Base-by-base conservation (phyloP, 2,797 vertebrate species). In the Malacoraja senta region DNA sequence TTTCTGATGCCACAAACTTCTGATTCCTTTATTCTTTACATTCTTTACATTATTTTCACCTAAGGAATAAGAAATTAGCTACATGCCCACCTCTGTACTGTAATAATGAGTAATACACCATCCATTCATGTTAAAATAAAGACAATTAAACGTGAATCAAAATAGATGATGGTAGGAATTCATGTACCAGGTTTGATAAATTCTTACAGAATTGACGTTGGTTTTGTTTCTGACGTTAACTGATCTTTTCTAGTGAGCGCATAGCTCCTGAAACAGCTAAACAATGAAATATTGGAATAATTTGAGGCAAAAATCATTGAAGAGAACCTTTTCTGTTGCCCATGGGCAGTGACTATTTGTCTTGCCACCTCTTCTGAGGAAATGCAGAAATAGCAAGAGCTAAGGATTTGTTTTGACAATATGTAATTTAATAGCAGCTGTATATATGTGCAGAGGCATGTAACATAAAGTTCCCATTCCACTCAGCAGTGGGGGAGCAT, bases 321-420 rank as follows among this genome's bases (percentile, higher is more conserved):
- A 58, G 24, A 61, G 9, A 83, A 8, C 24, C 26, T 61, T 84
- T 13, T 84, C 8, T 84, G 53, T 26, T 86, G 58, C 38, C 93
- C 94, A 93, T 94, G 95, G 95, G 94, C 94, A 93, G 58, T 86
- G 61, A 95, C 95, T 94, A 94, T 95, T 94, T 93, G 93, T 79
- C 93, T 93, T 94, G 95, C 96, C 96, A 96, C 93, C 95, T 94
- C 76, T 77, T 93, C 94, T 94, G 94, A 94, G 95, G 95, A 93
- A 95, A 94, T 94, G 95, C 94, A 94, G 93, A 94, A 94, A 0
- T 58, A 93, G 94, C 94, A 94, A 94, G 93, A 63, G 93, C 93
- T 80, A 79, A 38, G 93, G 94, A 95, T 94, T 93, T 96, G 93
- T 94, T 96, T 93, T 94, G 95, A 96, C 94, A 93, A 94, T 95